Base-by-base conservation (phyloP, 2,888 invertebrate genomes). In the Melitaea athalia region DNA sequence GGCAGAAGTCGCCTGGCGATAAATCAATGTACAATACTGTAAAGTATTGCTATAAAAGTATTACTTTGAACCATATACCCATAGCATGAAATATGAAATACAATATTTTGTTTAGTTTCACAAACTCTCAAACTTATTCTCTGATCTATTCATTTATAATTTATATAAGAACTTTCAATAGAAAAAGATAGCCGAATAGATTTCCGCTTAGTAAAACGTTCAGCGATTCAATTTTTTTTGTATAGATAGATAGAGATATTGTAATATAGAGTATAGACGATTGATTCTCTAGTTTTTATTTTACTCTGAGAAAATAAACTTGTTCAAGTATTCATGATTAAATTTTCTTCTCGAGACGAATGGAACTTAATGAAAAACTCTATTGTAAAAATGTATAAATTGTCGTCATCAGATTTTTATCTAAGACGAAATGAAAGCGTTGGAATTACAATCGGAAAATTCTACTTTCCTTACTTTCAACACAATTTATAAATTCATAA, bases 381-480 rank as follows among this genome's bases (percentile, higher is more conserved):
- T 53, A 45, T 60, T 45, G 60, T 45, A 52, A 52, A 31, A 65
- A 52, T 59, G 45, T 52, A 5, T 52, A 65, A 60, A 52, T 60
- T 47, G 45, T 60, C 60, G 52, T 50, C 43, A 43, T 65, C 52
- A 65, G 59, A 11, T 24, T 53, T 53, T 31, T 5, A 14, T 53
- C n/a, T 53, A 12, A 33, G 31, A 31, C 24, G 33, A 53, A 53
- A 53, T n/a, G 11, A 53, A 53, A 53, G 33, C 31, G 31, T 33
- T 7, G 14, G 31, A 53, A 33, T 53, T 33, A 33, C 14, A 17
- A 24, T 31, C 17, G 24, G 5, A 5, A 5, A 24, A 33, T 53
- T 14, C 24, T 6, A 2, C 14, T 14, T 49, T 6, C 47, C 47
- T 38, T 24, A 47, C 45, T 47, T 49, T 49, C 47, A 14, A 49